A percentile compares a stretch with the other conserved stretches of the same genome.
phyloP scores from a whole-genome alignment of 1,140 invertebrate genomes.

The Drosophila punjabiensis region DNA sequence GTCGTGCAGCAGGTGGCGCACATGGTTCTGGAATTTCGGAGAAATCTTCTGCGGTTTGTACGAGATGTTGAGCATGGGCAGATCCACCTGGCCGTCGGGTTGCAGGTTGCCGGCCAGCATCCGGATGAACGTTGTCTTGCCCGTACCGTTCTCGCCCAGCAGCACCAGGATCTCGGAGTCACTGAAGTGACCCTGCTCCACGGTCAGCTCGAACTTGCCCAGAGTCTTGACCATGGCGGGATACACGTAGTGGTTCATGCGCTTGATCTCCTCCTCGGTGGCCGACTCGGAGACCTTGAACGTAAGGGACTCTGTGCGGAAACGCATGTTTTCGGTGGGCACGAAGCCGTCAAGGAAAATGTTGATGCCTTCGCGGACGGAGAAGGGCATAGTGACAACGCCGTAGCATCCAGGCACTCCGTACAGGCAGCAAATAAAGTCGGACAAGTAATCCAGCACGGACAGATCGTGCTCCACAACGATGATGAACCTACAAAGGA shows the following conservation, averaged over 20 bases:
- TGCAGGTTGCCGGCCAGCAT: slow-evolving; percentile 98
- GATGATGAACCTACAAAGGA: slow-evolving; percentile 94
- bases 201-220: slow-evolving; percentile 93
- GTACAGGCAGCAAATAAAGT: slow-evolving; percentile 99
- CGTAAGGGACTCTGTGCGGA: slow-evolving; percentile 97
- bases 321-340: slow-evolving; percentile 99
- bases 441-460: slow-evolving; percentile 99
- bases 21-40: slow-evolving; percentile 97
- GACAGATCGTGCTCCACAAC: slow-evolving; percentile 99
- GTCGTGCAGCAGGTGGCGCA: slow-evolving; percentile 96
- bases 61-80: slow-evolving; percentile 98
- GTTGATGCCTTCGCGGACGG: slow-evolving; percentile 99
- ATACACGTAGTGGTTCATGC: slow-evolving; percentile 98
- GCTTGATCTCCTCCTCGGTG: slow-evolving; percentile 97
- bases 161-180: slow-evolving; percentile 99
- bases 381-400: slow-evolving; percentile 99
- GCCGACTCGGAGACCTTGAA: slow-evolving; percentile 99
- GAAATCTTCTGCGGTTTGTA: slow-evolving; percentile 99
- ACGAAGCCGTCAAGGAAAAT: slow-evolving; percentile 99
- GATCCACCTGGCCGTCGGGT: slow-evolving; percentile 93
- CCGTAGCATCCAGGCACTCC: slow-evolving; percentile 99
- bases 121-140: slow-evolving; percentile 99
- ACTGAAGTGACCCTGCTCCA: slow-evolving; percentile 97
- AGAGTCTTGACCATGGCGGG: slow-evolving; percentile 94
- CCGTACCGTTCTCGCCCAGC: slow-evolving; percentile 99